Percentiles rank a stretch among this genome's conserved stretches.
phyloP scores from a whole-genome alignment of 2,888 invertebrate species.

The Balanococcus diminutus region DNA sequence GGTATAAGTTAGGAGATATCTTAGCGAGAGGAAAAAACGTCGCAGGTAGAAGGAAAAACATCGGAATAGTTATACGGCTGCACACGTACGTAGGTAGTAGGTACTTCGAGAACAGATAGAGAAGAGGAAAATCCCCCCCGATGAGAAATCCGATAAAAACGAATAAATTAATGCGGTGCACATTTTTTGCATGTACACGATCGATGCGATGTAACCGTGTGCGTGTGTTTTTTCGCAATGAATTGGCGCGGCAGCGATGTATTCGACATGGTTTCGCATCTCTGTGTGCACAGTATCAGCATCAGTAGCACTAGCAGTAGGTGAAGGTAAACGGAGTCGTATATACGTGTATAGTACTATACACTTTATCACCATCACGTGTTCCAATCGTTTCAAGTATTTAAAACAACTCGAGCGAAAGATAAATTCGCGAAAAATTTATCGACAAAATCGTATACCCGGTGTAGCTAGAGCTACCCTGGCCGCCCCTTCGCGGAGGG shows the following conservation, averaged over 20 bases:
- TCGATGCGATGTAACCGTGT: neutral
- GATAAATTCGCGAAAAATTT: slow-evolving; percentile 40
- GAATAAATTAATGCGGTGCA: slow-evolving; percentile 19
- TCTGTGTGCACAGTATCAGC: neutral
- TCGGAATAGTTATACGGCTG: too few relatives aligned
- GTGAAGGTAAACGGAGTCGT: too few relatives aligned
- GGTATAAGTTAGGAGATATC: too few relatives aligned
- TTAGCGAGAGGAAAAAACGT: too few relatives aligned
- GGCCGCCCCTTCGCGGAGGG: neutral
- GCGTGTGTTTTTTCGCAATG: neutral
- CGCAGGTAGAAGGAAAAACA: too few relatives aligned
- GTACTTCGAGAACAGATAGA: too few relatives aligned
- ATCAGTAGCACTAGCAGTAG: neutral
- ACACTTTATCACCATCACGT: slow-evolving; percentile 37
- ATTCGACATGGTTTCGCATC: too few relatives aligned
- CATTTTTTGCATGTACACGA: neutral
- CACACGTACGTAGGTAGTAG: too few relatives aligned
- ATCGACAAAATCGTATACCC: neutral
- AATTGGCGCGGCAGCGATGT: too few relatives aligned
- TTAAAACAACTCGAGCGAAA: slow-evolving; percentile 33
- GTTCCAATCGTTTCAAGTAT: slow-evolving; percentile 18
- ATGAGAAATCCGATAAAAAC: neutral
- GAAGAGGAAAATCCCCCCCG: neutral
- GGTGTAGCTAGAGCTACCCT: too few relatives aligned
- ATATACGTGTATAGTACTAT: neutral